Evolutionary conservation across 2,797 vertebrate species (phyloP), one percentile per base, ranked within the genome.

Genomic region (Myotis myotis): DNA sequence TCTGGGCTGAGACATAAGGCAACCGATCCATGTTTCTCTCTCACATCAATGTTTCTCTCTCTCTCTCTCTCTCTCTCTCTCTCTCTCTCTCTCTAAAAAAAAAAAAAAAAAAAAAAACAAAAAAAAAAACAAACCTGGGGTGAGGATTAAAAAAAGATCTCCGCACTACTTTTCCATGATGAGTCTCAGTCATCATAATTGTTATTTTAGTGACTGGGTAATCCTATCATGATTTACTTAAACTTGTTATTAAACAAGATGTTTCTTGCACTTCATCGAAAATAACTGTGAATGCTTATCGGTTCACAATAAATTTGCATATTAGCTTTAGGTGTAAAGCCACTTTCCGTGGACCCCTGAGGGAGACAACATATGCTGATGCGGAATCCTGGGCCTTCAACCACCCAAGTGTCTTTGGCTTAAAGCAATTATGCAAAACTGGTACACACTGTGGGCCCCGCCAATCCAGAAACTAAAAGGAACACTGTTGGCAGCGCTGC

Each of bases 381-480:
- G 5, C 8, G 19, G 30, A 12, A 17, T 44, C 64, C 5, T 16
- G 38, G 36, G 25, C 30, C 38, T 71, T 80, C 22, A 12, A 5
- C 36, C 68, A 66, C 49, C 68, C 30, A 25, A n/a, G 28, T 60
- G 25, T 55, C 60, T 71, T 78, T 62, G 79, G 92, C 80, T 89
- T 64, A 47, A 76, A 87, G 75, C 49, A 64, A 0, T 75, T 79
- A 82, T 28, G 22, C 74, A 72, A 51, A 83, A 84, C 80, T 68
- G 72, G 51, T 76, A 44, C 5, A 11, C 41, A 17, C 16, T 22
- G 30, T 76, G 38, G 86, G 25, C 74, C 84, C 49, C 51, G 76
- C 87, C 89, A 78, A 91, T 71, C 83, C 91, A 86, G 70, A 96
- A 86, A 90, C 91, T 38, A 62, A 47, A 83, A 64, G 85, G 49